phyloP scores from a whole-genome alignment of 37 sponge, comb jelly and placozoan species.

The Halisarca cf. caerulea region DNA sequence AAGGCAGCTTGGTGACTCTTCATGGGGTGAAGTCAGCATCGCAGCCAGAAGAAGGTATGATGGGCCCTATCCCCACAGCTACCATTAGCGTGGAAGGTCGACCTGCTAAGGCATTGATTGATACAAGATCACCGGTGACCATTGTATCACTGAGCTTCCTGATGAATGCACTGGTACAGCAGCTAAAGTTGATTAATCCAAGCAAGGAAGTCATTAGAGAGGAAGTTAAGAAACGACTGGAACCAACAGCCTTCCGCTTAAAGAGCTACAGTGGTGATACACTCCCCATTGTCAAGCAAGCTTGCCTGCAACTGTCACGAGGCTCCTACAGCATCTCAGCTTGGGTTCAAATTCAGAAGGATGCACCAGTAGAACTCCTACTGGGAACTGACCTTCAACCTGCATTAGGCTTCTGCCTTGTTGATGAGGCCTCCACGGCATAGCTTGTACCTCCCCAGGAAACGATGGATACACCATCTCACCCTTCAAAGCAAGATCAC shows the following conservation, averaged over 20 bases:
- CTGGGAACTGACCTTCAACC: conserved; percentile 56
- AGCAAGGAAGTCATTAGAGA: conserved; percentile 8
- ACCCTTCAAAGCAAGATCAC: too few species aligned
- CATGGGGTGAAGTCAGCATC: neutral
- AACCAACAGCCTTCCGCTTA: conserved; percentile 8
- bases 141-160: conserved; percentile 31
- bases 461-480: too few species aligned
- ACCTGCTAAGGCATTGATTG: neutral
- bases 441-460: too few species aligned
- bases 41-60: neutral
- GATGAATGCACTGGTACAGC: neutral
- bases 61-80: conserved; percentile 10
- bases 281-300: conserved; percentile 32
- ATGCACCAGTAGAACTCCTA: conserved; percentile 43
- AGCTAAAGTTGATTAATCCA: neutral
- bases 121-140: conserved; percentile 30
- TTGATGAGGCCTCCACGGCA: neutral
- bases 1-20: neutral
- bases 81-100: neutral
- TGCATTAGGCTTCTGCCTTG: neutral
- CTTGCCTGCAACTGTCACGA: neutral
- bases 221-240: neutral
- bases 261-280: conserved; percentile 44
- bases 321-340: neutral
- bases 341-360: conserved; percentile 39